A percentile compares a stretch with the other conserved stretches of the same genome.
Evolutionary conservation across 2,797 vertebrate genomes (phyloP).

Genomic region (Acanthiza pusilla): DNA sequence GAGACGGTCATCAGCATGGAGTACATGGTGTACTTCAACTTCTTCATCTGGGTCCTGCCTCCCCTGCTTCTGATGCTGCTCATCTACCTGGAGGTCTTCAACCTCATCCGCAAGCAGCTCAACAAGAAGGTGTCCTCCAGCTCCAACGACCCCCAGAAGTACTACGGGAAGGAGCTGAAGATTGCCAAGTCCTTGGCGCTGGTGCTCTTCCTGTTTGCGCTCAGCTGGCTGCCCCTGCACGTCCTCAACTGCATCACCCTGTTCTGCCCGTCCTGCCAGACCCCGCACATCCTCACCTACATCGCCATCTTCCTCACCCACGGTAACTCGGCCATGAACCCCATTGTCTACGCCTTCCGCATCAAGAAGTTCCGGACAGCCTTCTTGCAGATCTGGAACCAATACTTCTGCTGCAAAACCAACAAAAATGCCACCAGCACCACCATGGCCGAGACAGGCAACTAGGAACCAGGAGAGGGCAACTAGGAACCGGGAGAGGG

Average conservation of each 20-base stretch:
- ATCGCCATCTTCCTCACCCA: slow-evolving; percentile 94
- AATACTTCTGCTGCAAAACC: slow-evolving; percentile 88
- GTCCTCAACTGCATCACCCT: slow-evolving; percentile 93
- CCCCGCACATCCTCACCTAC: slow-evolving; percentile 81
- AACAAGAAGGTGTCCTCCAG: slow-evolving; percentile 85
- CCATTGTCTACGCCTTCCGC: slow-evolving; percentile 93
- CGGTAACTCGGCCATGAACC: slow-evolving; percentile 96
- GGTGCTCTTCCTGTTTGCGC: slow-evolving; percentile 90
- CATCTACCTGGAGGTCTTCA: slow-evolving; percentile 96
- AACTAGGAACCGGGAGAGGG: neutral
- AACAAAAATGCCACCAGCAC: slow-evolving; percentile 7
- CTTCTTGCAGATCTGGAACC: slow-evolving; percentile 92
- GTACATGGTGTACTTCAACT: slow-evolving; percentile 99
- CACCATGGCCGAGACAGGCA: neutral
- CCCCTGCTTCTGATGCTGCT: slow-evolving; percentile 90
- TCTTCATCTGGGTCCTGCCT: slow-evolving; percentile 94
- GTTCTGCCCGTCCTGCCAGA: slow-evolving; percentile 83
- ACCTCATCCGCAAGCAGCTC: slow-evolving; percentile 95
- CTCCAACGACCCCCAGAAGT: slow-evolving; percentile 87
- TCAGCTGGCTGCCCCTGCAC: slow-evolving; percentile 97
- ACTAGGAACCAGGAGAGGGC: neutral
- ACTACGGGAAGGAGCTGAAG: slow-evolving; percentile 94
- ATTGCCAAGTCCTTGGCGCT: slow-evolving; percentile 94
- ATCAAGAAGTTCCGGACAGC: slow-evolving; percentile 93
- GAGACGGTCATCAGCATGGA: slow-evolving; percentile 98